These are phyloP conservation scores for Lithobates pipiens DNA, from an alignment of 2,797 vertebrate genomes.

Conservation along the genomic window DNA sequence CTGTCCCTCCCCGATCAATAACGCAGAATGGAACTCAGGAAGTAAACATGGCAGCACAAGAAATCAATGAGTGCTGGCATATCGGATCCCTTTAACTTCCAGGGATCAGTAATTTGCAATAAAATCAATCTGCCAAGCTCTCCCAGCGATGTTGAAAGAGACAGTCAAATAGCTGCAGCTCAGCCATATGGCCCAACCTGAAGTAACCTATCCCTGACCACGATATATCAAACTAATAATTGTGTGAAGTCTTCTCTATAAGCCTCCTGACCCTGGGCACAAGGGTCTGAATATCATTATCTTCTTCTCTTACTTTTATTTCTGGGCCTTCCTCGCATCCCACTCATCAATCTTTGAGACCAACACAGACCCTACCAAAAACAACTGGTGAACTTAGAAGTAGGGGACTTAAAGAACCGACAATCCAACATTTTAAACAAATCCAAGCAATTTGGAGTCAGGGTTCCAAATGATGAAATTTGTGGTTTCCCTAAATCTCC, in stretches of 20 bases:
- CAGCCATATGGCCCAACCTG: background rate
- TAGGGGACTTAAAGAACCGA: too few relatives aligned
- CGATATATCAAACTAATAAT: too few relatives aligned
- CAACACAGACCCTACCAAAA: too few relatives aligned
- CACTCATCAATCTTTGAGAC: too few relatives aligned
- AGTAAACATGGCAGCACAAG: conserved; percentile 53
- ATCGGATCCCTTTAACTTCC: conserved; percentile 58
- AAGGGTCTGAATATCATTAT: background rate
- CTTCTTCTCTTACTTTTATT: too few relatives aligned
- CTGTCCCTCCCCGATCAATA: conserved; percentile 50
- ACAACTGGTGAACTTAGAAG: too few relatives aligned
- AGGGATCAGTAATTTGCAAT: conserved; percentile 56
- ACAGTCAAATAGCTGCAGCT: conserved; percentile 13
- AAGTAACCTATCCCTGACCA: background rate
- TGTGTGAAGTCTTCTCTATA: too few relatives aligned
- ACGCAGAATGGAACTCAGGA: conserved; percentile 42
- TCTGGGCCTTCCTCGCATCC: too few relatives aligned
- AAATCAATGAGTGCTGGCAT: conserved; percentile 59
- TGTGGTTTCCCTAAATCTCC: too few relatives aligned
- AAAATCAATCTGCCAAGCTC: conserved; percentile 57
- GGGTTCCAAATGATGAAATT: too few relatives aligned
- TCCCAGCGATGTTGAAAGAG: conserved; percentile 5
- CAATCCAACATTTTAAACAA: too few relatives aligned
- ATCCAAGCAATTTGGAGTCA: too few relatives aligned
- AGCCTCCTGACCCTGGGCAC: background rate